These are phyloP conservation scores for Cassiopea xamachana DNA, from an alignment of 30 jellyfish, hydroid and myxozoan genomes.

Conservation along the genomic window DNA sequence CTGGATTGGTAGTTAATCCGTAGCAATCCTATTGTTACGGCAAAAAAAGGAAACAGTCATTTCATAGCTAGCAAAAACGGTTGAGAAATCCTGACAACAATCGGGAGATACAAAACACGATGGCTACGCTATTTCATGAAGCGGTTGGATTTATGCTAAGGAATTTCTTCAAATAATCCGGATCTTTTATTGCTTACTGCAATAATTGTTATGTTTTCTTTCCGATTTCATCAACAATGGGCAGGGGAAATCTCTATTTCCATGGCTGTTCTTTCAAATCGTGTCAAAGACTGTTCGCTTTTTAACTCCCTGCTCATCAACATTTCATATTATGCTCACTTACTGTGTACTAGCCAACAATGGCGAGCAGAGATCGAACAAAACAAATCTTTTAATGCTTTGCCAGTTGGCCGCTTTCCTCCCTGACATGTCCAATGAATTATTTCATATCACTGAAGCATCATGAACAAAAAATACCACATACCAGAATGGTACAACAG, in stretches of 20 bases:
- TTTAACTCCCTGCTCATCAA: neutral
- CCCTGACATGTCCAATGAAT: neutral
- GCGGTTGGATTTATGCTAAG: slow-evolving; percentile 29
- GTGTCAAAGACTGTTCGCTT: slow-evolving; percentile 16
- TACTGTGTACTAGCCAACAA: neutral
- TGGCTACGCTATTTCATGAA: neutral
- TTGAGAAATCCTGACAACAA: slow-evolving; percentile 48
- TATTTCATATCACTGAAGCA: too few species aligned
- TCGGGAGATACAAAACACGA: neutral
- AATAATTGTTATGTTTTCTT: slow-evolving; percentile 12
- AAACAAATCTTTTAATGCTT: too few species aligned
- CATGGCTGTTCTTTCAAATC: slow-evolving; percentile 7
- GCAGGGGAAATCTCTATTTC: neutral
- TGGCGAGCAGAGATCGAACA: neutral
- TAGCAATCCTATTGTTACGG: neutral
- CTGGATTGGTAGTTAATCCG: slow-evolving; percentile 35
- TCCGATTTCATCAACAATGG: neutral
- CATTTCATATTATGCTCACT: neutral
- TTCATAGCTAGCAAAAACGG: slow-evolving; percentile 47
- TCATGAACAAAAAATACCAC: too few species aligned
- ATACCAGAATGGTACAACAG: too few species aligned
- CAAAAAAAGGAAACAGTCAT: slow-evolving; percentile 33
- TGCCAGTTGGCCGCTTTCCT: neutral
- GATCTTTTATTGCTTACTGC: slow-evolving; percentile 9
- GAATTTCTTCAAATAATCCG: slow-evolving; percentile 38